Conservation (phyloP, 1,140 invertebrate genomes). For the Caenorhabditis briggsae region DNA sequence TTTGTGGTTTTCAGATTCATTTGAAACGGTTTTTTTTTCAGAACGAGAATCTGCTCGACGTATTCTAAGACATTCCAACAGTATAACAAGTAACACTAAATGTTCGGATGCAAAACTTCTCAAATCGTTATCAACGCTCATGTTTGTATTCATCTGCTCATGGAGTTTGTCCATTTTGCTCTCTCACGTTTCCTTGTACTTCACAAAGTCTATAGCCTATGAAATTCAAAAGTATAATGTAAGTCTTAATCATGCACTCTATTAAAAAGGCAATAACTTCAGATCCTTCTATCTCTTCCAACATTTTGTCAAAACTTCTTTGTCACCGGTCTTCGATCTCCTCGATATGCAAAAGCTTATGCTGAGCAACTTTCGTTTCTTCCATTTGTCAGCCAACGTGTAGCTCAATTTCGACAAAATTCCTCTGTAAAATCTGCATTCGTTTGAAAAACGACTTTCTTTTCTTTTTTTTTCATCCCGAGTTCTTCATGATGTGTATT, state of each 20-base stretch:
- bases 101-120: constrained; percentile 16
- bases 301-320: constrained; percentile 34
- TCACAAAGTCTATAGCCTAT: not conserved
- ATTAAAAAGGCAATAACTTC: not conserved
- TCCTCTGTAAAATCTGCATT: constrained; percentile 31
- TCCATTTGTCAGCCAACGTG: not conserved
- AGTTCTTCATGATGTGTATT: not conserved
- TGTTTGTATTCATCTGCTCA: constrained; percentile 2
- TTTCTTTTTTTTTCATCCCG: not conserved
- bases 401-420: not conserved
- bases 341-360: constrained; percentile 18
- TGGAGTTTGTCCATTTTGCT: constrained; percentile 10
- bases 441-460: not conserved
- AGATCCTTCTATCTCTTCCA: constrained; percentile 22
- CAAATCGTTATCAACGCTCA: constrained; percentile 10
- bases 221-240: constrained; percentile 39
- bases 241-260: not conserved
- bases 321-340: constrained; percentile 9
- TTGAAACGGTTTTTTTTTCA: not conserved
- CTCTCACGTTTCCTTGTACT: constrained; percentile 4
- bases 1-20: not conserved
- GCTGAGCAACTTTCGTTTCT: constrained; percentile 2
- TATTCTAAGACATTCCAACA: constrained; percentile 3
- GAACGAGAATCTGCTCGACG: constrained; percentile 3
- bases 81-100: constrained; percentile 14